These are phyloP conservation scores for Dasyurus viverrinus DNA, from an alignment of 2,113 vertebrate species.

Conservation along the genomic window DNA sequence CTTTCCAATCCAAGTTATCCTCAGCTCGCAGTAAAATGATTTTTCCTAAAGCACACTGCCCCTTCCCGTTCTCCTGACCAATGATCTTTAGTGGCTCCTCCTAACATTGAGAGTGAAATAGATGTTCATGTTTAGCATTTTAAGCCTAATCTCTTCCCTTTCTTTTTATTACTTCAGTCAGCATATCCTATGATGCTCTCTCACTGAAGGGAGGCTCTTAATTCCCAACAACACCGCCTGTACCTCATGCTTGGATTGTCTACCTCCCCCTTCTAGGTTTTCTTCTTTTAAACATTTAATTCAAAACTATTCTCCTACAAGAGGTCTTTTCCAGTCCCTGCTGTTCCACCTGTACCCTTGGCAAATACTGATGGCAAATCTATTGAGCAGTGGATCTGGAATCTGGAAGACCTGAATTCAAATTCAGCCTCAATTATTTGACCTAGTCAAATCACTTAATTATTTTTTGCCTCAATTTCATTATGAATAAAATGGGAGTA, in stretches of 20 bases:
- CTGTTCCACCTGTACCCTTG: too few species aligned
- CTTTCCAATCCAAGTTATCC: background rate
- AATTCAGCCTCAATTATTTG: background rate
- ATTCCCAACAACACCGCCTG: background rate
- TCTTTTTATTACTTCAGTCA: background rate
- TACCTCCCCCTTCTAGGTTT: too few species aligned
- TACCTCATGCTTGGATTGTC: too few species aligned
- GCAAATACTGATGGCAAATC: too few species aligned
- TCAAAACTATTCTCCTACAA: too few species aligned
- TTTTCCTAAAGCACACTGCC: background rate
- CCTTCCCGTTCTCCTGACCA: fast-evolving
- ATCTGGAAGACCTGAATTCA: background rate
- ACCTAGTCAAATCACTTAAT: background rate
- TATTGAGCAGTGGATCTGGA: background rate
- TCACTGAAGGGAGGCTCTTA: background rate
- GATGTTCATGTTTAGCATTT: background rate
- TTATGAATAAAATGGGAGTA: background rate
- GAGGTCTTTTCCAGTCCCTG: too few species aligned
- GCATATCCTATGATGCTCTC: background rate
- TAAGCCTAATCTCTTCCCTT: background rate
- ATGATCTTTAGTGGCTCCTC: background rate
- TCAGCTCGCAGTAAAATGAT: background rate
- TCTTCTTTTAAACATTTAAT: too few species aligned
- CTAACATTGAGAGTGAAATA: background rate
- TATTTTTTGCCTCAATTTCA: background rate